Evolutionary conservation across 2,888 invertebrate species (phyloP), one percentile per base, ranked within the genome.

Genomic region (Microctonus hyperodae): DNA sequence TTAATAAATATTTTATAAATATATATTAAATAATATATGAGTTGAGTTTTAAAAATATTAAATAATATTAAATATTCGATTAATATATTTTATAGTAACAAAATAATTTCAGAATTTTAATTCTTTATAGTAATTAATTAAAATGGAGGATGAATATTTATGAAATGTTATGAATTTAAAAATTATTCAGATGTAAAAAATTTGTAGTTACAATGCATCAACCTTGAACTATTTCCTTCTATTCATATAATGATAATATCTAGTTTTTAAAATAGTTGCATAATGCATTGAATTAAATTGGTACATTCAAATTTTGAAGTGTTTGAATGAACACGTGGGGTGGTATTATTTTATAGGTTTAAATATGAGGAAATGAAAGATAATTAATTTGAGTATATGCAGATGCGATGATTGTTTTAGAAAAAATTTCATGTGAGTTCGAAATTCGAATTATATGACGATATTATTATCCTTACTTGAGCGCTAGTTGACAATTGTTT

Each of bases 401-500:
- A n/a, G n/a, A n/a, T n/a, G n/a, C n/a, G n/a, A n/a, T n/a, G n/a
- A n/a, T n/a, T n/a, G n/a, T n/a, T n/a, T n/a, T n/a, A n/a, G n/a
- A n/a, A n/a, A n/a, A n/a, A n/a, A n/a, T 44, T 44, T 44, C 6
- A 44, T 6, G 13, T 16, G 4, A 44, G 44, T 1, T 16, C 7
- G 6, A 31, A 28, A 10, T 20, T 48, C 16, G 22, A n/a, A 40
- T 60, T 6, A 58, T 10, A 58, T 6, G 23, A 13, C 7, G 48
- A 59, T 20, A 44, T n/a, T n/a, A 59, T 48, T n/a, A 60, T 6
- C 65, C 76, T 76, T 59, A 83, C 83, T 74, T 75, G 80, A 31
- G 78, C 67, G 35, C 78, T 80, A n/a, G 82, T 83, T 13, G 83
- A 83, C 16, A 83, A 67, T 58, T 78, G 78, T 64, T 82, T 82